Evolutionary conservation across 2,797 vertebrate genomes (phyloP), one percentile per base, ranked within the genome.

Genomic region (Poeciliopsis gracilis): DNA sequence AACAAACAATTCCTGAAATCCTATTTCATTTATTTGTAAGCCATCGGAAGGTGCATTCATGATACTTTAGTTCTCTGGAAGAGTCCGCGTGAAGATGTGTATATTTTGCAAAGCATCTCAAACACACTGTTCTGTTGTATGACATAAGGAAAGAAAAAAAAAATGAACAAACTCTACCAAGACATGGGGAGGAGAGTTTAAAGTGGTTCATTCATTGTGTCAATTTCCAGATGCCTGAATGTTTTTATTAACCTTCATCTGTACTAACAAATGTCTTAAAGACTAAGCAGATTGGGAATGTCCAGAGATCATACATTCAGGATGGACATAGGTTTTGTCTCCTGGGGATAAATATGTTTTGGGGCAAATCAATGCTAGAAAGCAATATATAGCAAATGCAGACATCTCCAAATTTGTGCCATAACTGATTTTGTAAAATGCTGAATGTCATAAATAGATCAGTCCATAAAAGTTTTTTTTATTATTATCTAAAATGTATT

Each of bases 401-500:
- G 11, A 28, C 43, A 6, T n/a, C 66, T 69, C 5, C 20, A n/a
- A 43, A 15, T 69, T 69, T 43, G 36, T 69, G 38, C 66, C 66
- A n/a, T 25, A 55, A n/a, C 6, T 53, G 15, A 55, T 33, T 53
- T 38, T 57, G 53, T 41, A 4, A 33, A 23, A 33, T 33, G 9
- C 23, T 12, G 23, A 13, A 55, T n/a, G 33, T 16, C 49, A 63
- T 47, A 23, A 61, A 75, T 30, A 61, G 61, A 23, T 75, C 2
- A 45, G 25, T 61, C 15, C 13, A 10, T 41, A n/a, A 43, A 59
- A 59, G 33, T 41, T 73, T 1, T 61, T 51, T 13, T 45, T 61
- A 47, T 16, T 45, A 77, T 4, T 33, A 70, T 73, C 45, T 83
- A 25, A 43, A 82, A 82, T 78, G 18, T 71, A 49, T 46, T 85